These are phyloP conservation scores for Macropus fuliginosus DNA, from an alignment of 2,797 vertebrate species.

Conservation along the genomic window DNA sequence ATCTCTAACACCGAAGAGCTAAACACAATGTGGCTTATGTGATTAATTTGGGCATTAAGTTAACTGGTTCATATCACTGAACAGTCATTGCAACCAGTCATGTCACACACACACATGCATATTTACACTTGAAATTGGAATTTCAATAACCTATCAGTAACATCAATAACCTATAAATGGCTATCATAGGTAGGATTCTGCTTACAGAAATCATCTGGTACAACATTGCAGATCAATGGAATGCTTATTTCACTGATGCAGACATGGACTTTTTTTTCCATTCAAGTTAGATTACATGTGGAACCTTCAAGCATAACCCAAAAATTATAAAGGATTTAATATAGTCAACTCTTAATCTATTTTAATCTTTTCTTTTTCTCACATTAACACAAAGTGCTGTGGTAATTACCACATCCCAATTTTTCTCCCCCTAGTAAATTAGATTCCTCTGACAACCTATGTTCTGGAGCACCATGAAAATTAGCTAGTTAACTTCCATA, in stretches of 20 bases:
- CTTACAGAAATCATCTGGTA: background rate
- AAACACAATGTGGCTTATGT: fast-evolving
- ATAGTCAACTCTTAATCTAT: background rate
- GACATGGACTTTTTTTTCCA: background rate
- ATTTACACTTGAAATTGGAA: background rate
- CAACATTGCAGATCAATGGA: background rate
- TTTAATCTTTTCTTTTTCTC: background rate
- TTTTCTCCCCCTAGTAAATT: fast-evolving
- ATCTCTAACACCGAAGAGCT: background rate
- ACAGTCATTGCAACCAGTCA: fast-evolving
- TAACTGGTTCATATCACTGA: background rate
- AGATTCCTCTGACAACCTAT: background rate
- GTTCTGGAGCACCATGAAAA: background rate
- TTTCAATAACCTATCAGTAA: background rate
- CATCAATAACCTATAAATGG: background rate
- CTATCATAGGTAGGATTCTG: background rate
- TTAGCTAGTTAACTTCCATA: background rate
- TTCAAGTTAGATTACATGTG: background rate
- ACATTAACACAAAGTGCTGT: fast-evolving
- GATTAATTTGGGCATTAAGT: fast-evolving
- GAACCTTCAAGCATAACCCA: background rate
- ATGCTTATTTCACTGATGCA: background rate
- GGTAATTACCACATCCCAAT: fast-evolving
- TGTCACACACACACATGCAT: too few species aligned
- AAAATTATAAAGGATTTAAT: background rate